Evolutionary conservation across 37 sponge, comb jelly and placozoan species (phyloP).

Genomic region (Bolinopsis microptera): DNA sequence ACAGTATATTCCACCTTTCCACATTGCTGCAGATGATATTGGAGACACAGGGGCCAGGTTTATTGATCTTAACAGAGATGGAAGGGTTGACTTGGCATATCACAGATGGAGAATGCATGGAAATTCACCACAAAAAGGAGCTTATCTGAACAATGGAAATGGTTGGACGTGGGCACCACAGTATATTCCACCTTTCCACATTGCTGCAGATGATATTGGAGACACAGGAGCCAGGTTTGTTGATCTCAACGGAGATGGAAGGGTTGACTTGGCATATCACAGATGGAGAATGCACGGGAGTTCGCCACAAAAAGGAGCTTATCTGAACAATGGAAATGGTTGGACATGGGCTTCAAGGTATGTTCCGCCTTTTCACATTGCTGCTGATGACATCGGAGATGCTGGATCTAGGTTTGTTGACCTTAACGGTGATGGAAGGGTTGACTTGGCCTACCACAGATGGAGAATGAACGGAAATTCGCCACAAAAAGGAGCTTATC

Average conservation of each 20-base stretch:
- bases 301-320: background rate
- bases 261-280: background rate
- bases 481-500: background rate
- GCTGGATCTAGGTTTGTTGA: background rate
- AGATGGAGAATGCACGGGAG: background rate
- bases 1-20: no score
- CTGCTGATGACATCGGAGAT: background rate
- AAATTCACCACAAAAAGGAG: no score
- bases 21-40: no score
- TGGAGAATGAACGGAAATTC: background rate
- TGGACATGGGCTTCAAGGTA: background rate
- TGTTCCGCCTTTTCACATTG: background rate
- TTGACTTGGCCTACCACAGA: background rate
- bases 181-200: no score
- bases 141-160: no score
- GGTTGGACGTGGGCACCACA: no score
- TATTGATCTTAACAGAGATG: no score
- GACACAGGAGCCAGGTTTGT: background rate
- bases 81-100: no score
- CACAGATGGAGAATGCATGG: no score
- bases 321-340: background rate
- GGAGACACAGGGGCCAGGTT: no score
- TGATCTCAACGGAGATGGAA: background rate
- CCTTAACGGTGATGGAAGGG: background rate
- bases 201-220: no score